Base-by-base conservation (phyloP, 2,113 vertebrate genomes). In the Danionella cerebrum region DNA sequence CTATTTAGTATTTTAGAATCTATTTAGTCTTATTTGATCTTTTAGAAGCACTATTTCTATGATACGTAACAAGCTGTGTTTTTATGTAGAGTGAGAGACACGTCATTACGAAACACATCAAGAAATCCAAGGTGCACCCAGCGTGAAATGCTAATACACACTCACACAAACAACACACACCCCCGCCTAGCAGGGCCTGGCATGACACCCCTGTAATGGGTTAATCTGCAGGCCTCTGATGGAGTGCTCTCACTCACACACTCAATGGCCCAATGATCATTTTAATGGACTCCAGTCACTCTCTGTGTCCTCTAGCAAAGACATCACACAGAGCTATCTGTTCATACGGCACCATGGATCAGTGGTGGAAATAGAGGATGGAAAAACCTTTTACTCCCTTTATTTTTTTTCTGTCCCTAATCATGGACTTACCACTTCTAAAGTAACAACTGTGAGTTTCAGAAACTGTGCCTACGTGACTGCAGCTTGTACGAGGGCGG, bases 211-310 rank as follows among this genome's bases (percentile, higher is more conserved):
- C 41, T 60, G 52, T 80, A 76, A 79, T 13, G 25, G 72, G 67
- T 82, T 78, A 76, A 83, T 78, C 76, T 65, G 3, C 66, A 62
- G 68, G n/a, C 4, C 48, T 67, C 67, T 75, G 44, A 73, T 38
- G 18, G 13, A 80, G 63, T 27, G 39, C 42, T 65, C 65, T 55
- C 65, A 53, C 44, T 67, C 64, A 59, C 38, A 78, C 73, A 54
- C 80, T 71, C 76, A 70, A 69, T 48, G 65, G 29, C 42, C 24
- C 73, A 67, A 4, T 80, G 73, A 18, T 71, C 38, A 71, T 67
- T 77, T 72, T 64, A 71, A 77, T 60, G 29, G 12, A 11, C 57
- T 75, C 76, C 69, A 70, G 65, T 74, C 69, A 71, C 45, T 79
- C 71, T 62, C 48, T 45, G 78, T 54, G 35, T 73, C 53, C 50